These are phyloP conservation scores for Ornithoptera alexandrae DNA, from an alignment of 2,888 invertebrate genomes.

Conservation along the genomic window DNA sequence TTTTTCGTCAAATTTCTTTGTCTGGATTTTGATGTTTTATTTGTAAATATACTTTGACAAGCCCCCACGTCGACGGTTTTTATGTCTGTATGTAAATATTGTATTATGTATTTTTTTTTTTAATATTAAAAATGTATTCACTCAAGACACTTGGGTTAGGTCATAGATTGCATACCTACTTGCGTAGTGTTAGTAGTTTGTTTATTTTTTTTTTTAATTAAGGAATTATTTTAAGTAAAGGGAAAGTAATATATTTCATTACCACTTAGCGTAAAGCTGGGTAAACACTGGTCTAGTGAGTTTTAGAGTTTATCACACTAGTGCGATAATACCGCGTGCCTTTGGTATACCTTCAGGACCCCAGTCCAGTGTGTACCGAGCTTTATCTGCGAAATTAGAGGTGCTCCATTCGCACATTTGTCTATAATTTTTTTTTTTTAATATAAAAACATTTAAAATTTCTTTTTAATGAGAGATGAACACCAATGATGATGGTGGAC, in stretches of 20 bases:
- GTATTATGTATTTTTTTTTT: slow-evolving; percentile 45
- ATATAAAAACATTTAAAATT: too few relatives aligned
- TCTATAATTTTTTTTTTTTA: slow-evolving; percentile 34
- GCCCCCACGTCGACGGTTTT: slow-evolving; percentile 29
- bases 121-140: slow-evolving; percentile 37
- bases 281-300: slow-evolving; percentile 13
- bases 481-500: too few relatives aligned
- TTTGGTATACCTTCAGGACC: neutral
- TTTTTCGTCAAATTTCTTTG: neutral
- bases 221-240: slow-evolving; percentile 43
- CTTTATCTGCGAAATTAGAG: slow-evolving; percentile 36
- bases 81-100: slow-evolving; percentile 56
- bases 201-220: slow-evolving; percentile 15
- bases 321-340: neutral
- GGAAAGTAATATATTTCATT: slow-evolving; percentile 62
- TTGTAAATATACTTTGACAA: slow-evolving; percentile 44
- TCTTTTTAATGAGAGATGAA: too few relatives aligned
- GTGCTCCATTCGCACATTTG: slow-evolving; percentile 50
- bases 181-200: slow-evolving; percentile 7
- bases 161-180: slow-evolving; percentile 29
- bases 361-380: slow-evolving; percentile 20
- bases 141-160: slow-evolving; percentile 55
- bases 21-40: neutral
- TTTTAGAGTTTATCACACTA: neutral
- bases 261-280: slow-evolving; percentile 15